A percentile compares a stretch with the other conserved stretches of the same genome.
Conservation (phyloP, 1,140 invertebrate genomes). For the Calephelis nemesis region DNA sequence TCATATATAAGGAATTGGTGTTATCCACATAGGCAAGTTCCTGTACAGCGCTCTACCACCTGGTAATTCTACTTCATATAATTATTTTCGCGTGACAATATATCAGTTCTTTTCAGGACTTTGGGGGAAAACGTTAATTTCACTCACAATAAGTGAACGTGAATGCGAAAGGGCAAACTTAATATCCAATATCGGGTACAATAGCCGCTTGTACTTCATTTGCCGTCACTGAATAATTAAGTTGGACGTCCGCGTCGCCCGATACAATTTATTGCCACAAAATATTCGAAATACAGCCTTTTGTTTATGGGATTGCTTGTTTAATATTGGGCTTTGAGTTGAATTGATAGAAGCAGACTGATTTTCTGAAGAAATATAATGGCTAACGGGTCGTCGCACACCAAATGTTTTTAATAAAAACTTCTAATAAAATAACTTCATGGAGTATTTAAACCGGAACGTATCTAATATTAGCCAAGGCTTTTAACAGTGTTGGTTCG, state of each 20-base stretch:
- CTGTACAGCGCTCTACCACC: no score
- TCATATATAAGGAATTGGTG: no score
- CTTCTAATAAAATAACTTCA: no score
- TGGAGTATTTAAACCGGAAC: no score
- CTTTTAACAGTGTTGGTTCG: no score
- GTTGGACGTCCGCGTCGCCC: slow-evolving; percentile 19
- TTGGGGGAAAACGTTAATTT: not conserved
- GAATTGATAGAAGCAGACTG: not conserved
- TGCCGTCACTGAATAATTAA: slow-evolving; percentile 29
- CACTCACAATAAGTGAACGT: not conserved
- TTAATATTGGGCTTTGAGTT: not conserved
- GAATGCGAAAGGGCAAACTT: slow-evolving; percentile 28
- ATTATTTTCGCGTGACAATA: not conserved
- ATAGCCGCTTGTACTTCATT: slow-evolving; percentile 20
- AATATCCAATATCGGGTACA: slow-evolving; percentile 36
- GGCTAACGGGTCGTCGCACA: not conserved
- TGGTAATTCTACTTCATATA: no score
- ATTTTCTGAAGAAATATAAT: not conserved
- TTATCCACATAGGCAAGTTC: no score
- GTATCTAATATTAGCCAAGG: no score
- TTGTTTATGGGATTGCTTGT: not conserved
- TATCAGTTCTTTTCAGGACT: not conserved
- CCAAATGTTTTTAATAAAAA: not conserved
- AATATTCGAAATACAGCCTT: slow-evolving; percentile 14
- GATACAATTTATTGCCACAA: slow-evolving; percentile 28